These are phyloP conservation scores for Ceriagrion tenellum DNA, from an alignment of 2,888 invertebrate genomes.

Conservation along the genomic window DNA sequence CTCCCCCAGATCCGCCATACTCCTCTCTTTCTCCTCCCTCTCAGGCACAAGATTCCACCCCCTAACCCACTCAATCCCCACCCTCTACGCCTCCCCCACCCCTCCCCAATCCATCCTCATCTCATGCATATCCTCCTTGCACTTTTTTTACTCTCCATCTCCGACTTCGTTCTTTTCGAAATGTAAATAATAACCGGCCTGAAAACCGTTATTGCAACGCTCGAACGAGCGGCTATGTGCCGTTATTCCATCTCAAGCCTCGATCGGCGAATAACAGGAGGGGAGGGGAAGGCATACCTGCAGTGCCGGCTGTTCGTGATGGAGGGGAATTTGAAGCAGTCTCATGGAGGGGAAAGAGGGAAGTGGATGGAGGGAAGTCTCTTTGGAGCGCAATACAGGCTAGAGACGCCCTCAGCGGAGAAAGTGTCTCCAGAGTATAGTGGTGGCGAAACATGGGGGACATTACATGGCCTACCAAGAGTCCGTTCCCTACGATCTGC, in stretches of 20 bases:
- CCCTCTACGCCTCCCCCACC: background rate
- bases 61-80: too few relatives aligned
- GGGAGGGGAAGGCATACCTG: background rate
- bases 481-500: too few relatives aligned
- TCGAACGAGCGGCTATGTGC: background rate
- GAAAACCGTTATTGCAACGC: constrained; percentile 25
- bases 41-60: background rate
- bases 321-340: too few relatives aligned
- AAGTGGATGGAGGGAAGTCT: too few relatives aligned
- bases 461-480: too few relatives aligned
- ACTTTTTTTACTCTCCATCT: background rate
- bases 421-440: too few relatives aligned
- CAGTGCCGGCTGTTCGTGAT: too few relatives aligned
- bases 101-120: background rate
- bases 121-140: background rate
- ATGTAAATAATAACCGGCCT: constrained; percentile 23
- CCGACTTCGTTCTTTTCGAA: background rate
- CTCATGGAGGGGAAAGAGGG: too few relatives aligned
- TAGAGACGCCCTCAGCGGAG: too few relatives aligned
- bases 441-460: too few relatives aligned
- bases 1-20: background rate
- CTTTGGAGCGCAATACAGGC: too few relatives aligned
- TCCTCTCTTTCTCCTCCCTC: background rate
- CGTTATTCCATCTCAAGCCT: background rate
- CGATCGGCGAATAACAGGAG: background rate